These are phyloP conservation scores for Rhynchomys soricoides DNA, from an alignment of 2,113 vertebrate species.

Conservation along the genomic window DNA sequence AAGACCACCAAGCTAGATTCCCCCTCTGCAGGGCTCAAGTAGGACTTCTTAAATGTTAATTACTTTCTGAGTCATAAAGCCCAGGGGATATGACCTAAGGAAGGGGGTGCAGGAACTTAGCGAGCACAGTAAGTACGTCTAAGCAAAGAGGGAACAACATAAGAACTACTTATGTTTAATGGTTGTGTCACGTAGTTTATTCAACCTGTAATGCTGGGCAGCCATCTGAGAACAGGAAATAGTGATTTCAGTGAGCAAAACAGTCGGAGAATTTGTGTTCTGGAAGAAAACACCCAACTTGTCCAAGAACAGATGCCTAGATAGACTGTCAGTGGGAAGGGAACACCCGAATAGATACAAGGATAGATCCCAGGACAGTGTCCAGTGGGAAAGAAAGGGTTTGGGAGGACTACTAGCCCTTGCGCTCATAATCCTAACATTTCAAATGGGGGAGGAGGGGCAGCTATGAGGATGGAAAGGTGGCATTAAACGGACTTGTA, in stretches of 20 bases:
- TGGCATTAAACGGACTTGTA: not conserved
- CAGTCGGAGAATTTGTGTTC: not conserved
- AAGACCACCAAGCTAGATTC: not conserved
- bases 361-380: not conserved
- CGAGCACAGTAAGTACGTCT: not conserved
- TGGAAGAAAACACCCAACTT: not conserved
- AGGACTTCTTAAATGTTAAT: conserved; percentile 17
- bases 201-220: not conserved
- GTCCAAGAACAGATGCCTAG: not conserved
- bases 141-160: not conserved
- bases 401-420: not conserved
- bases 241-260: not conserved
- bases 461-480: not conserved
- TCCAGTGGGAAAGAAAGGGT: not conserved
- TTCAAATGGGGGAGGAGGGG: not conserved
- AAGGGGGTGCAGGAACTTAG: not conserved
- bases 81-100: not conserved
- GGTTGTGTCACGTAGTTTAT: not conserved
- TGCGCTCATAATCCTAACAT: not conserved
- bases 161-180: not conserved
- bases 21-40: not conserved
- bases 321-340: not conserved
- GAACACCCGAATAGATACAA: not conserved
- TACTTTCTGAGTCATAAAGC: conserved; percentile 26
- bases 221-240: not conserved